Conservation (phyloP, 2,888 invertebrate genomes). For the Lithophane leautieri region DNA sequence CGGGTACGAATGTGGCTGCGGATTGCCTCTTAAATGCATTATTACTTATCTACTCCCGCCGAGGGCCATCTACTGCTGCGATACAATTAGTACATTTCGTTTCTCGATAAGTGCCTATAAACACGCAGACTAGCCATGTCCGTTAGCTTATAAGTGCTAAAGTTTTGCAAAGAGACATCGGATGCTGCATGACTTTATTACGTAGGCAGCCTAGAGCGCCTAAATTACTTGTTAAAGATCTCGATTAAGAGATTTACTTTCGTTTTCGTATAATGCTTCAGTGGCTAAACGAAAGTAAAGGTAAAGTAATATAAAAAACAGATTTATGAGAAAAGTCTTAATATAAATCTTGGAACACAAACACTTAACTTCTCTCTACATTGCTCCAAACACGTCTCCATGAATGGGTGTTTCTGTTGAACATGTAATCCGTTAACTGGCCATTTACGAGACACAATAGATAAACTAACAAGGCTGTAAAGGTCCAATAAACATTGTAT, state of each 20-base stretch:
- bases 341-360: constrained; percentile 22
- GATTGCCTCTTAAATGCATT: constrained; percentile 79
- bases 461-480: constrained; percentile 62
- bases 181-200: constrained; percentile 13
- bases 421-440: constrained; percentile 65
- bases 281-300: constrained; percentile 30
- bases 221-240: constrained; percentile 54
- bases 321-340: constrained; percentile 19
- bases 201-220: constrained; percentile 11
- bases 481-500: constrained; percentile 51
- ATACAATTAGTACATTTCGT: constrained; percentile 73
- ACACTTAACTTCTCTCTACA: neutral
- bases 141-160: constrained; percentile 38
- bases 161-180: constrained; percentile 32
- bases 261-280: constrained; percentile 32
- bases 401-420: constrained; percentile 51
- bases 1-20: constrained; percentile 70
- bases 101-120: constrained; percentile 68
- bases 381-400: constrained; percentile 6
- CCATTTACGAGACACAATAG: constrained; percentile 58
- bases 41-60: constrained; percentile 75
- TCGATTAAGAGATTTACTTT: constrained; percentile 41
- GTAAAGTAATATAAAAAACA: constrained; percentile 28
- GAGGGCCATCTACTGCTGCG: constrained; percentile 61
- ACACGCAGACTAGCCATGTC: constrained; percentile 42